Percentiles rank a stretch among this genome's conserved stretches.
phyloP scores from a whole-genome alignment of 1,140 invertebrate species.

The Harlomillsia oculata region DNA sequence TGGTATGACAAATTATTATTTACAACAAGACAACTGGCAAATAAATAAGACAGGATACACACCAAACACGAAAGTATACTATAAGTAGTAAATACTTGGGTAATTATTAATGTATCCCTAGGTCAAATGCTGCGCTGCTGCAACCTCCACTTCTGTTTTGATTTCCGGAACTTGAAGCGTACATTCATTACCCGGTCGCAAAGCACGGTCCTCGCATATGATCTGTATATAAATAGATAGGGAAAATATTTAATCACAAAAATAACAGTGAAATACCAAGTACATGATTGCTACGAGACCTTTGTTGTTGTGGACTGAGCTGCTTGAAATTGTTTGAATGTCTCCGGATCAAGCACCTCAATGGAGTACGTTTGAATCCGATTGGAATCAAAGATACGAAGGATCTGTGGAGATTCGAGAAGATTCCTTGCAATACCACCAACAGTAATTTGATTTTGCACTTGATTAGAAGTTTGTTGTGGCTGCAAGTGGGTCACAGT shows the following conservation, averaged over 20 bases:
- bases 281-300: conserved; percentile 8
- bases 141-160: conserved; percentile 10
- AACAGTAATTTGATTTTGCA: conserved; percentile 20
- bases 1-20: too few relatives aligned
- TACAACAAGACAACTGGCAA: too few relatives aligned
- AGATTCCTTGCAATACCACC: conserved; percentile 22
- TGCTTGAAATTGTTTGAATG: conserved; percentile 27
- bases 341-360: conserved; percentile 34
- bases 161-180: conserved; percentile 8
- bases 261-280: background rate
- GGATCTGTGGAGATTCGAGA: conserved; percentile 23
- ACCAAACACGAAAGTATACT: too few relatives aligned
- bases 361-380: conserved; percentile 35
- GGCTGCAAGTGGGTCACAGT: conserved; percentile 1
- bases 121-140: too few relatives aligned
- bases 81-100: too few relatives aligned
- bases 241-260: background rate
- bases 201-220: conserved; percentile 2
- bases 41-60: too few relatives aligned
- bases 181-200: background rate
- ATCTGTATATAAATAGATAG: conserved; percentile 2
- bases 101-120: too few relatives aligned
- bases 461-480: background rate
- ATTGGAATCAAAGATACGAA: conserved; percentile 35
- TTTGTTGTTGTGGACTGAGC: conserved; percentile 13